phyloP scores from a whole-genome alignment of 1,140 invertebrate genomes.

The Uloborus diversus region DNA sequence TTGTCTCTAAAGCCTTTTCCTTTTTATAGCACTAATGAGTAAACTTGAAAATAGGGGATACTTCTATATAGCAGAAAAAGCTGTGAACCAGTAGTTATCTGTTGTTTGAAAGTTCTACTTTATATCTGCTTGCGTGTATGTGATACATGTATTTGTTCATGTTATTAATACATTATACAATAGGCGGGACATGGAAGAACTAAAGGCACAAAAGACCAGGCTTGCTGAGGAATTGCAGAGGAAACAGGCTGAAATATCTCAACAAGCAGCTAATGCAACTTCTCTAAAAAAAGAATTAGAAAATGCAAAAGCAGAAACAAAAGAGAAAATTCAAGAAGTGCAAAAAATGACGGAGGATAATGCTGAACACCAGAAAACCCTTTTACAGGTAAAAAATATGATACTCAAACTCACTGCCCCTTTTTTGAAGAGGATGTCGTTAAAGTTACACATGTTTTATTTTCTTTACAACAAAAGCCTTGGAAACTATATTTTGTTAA shows the following conservation, averaged over 20 bases:
- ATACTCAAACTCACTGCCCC: too few species aligned
- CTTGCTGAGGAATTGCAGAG: constrained; percentile 74
- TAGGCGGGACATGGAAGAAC: constrained; percentile 75
- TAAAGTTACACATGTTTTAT: too few species aligned
- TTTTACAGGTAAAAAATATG: constrained; percentile 71
- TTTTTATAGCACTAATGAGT: too few species aligned
- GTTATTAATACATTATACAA: constrained; percentile 64
- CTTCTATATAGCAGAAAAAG: too few species aligned
- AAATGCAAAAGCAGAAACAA: constrained; percentile 60
- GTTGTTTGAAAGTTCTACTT: not conserved
- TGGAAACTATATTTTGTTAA: too few species aligned
- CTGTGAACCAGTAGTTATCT: not conserved
- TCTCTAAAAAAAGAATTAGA: constrained; percentile 63
- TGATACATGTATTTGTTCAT: constrained; percentile 64
- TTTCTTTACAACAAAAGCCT: too few species aligned
- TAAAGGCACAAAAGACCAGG: constrained; percentile 78
- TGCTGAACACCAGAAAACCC: constrained; percentile 78
- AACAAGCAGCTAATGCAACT: constrained; percentile 33
- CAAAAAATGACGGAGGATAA: constrained; percentile 70
- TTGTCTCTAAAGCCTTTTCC: too few species aligned
- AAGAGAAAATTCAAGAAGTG: constrained; percentile 68
- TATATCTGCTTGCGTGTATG: not conserved
- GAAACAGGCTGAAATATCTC: constrained; percentile 61
- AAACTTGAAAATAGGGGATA: too few species aligned
- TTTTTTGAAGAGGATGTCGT: too few species aligned